A percentile compares a stretch with the other conserved stretches of the same genome.
phyloP scores from a whole-genome alignment of 2,888 invertebrate genomes.

The Tiphia femorata region DNA sequence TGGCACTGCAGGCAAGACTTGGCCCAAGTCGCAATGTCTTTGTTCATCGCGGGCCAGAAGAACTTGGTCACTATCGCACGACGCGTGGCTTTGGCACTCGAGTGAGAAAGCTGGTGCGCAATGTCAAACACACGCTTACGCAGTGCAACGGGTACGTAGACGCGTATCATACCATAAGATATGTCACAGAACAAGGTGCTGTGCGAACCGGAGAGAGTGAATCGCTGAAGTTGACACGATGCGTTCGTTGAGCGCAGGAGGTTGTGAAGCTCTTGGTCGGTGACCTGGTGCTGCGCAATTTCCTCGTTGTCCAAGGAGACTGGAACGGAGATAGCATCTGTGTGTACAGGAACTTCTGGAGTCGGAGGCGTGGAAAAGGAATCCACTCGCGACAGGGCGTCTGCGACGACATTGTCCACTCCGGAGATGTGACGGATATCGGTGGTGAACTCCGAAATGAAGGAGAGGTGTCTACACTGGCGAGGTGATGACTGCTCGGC shows the following conservation, averaged over 20 bases:
- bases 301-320: too few relatives aligned
- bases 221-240: too few relatives aligned
- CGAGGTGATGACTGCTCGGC: background rate
- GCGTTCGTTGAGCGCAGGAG: too few relatives aligned
- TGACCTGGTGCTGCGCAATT: too few relatives aligned
- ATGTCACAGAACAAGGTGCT: slow-evolving; percentile 25
- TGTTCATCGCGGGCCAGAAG: slow-evolving; percentile 56
- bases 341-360: too few relatives aligned
- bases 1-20: slow-evolving; percentile 54
- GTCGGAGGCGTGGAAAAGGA: too few relatives aligned
- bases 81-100: slow-evolving; percentile 29
- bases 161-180: slow-evolving; percentile 19
- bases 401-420: background rate
- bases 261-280: too few relatives aligned
- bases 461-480: background rate
- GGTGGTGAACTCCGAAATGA: background rate
- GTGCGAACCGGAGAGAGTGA: background rate
- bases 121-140: slow-evolving; percentile 5
- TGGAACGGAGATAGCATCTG: too few relatives aligned
- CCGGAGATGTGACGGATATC: background rate
- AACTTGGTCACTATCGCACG: slow-evolving; percentile 50
- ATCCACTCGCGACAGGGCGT: background rate
- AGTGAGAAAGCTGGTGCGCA: slow-evolving; percentile 38
- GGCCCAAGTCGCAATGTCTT: slow-evolving; percentile 53
- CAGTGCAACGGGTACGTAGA: slow-evolving; percentile 1